Conservation (phyloP, 2,797 vertebrate genomes). For the Loris lydekkerianus region DNA sequence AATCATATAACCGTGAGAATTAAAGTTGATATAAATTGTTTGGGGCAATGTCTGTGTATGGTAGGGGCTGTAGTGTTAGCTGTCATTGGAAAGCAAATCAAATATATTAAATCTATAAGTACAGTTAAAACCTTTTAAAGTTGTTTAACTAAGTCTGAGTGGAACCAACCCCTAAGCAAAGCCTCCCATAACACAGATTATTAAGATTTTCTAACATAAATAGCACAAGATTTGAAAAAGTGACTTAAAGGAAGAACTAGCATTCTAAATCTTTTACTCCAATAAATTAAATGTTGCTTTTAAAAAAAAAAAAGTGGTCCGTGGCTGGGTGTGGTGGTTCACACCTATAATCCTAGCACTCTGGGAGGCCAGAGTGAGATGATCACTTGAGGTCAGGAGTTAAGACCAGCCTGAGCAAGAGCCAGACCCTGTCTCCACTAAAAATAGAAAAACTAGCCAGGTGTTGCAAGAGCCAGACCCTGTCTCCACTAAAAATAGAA, state of each 20-base stretch:
- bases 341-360: too few relatives aligned
- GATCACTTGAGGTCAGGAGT: too few relatives aligned
- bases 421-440: too few relatives aligned
- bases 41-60: neutral
- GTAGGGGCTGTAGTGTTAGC: neutral
- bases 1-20: neutral
- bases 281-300: constrained; percentile 37
- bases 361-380: too few relatives aligned
- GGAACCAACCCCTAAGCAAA: constrained; percentile 19
- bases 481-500: too few relatives aligned
- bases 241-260: neutral
- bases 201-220: constrained; percentile 25
- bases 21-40: constrained; percentile 17
- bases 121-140: neutral
- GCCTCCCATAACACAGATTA: neutral
- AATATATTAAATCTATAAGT: constrained; percentile 4
- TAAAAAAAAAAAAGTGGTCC: neutral
- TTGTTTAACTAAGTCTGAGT: constrained; percentile 4
- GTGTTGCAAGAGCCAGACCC: too few relatives aligned
- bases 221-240: neutral
- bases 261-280: neutral
- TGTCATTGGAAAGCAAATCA: constrained; percentile 49
- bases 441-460: too few relatives aligned
- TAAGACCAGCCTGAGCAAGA: too few relatives aligned
- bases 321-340: too few relatives aligned